A percentile compares a stretch with the other conserved stretches of the same genome.
phyloP scores from a whole-genome alignment of 2,888 invertebrate genomes.

The Tinea pellionella region DNA sequence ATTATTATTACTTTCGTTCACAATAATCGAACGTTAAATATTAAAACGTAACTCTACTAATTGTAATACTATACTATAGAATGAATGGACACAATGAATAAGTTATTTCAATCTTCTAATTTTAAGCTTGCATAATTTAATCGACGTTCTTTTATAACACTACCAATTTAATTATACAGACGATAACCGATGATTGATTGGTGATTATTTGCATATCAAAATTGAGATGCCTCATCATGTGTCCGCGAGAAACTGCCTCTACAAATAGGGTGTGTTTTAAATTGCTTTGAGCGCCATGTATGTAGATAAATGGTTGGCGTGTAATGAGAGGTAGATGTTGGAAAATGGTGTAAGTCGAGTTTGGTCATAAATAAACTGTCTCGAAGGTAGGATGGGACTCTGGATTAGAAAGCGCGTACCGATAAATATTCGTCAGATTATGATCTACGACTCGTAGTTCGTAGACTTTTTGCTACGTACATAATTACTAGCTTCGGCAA shows the following conservation, averaged over 20 bases:
- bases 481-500: background rate
- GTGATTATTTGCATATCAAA: constrained; percentile 13
- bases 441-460: constrained; percentile 68
- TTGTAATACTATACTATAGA: constrained; percentile 20
- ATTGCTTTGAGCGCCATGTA: constrained; percentile 10
- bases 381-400: constrained; percentile 13
- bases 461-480: constrained; percentile 36
- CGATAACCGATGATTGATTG: constrained; percentile 14
- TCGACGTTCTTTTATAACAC: constrained; percentile 14
- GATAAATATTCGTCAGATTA: constrained; percentile 66
- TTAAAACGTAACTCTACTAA: constrained; percentile 25
- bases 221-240: constrained; percentile 10
- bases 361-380: constrained; percentile 11
- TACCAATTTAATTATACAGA: constrained; percentile 10
- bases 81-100: constrained; percentile 14
- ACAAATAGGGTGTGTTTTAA: constrained; percentile 13
- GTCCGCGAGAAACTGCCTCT: background rate
- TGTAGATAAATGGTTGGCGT: constrained; percentile 8
- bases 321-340: constrained; percentile 9
- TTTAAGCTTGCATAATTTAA: constrained; percentile 14
- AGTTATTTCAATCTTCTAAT: constrained; percentile 15
- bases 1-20: constrained; percentile 38
- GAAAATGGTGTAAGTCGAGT: constrained; percentile 10
- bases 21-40: constrained; percentile 14
- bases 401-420: constrained; percentile 53